Conservation (phyloP, 2,888 invertebrate species). For the Morpho helenor region DNA sequence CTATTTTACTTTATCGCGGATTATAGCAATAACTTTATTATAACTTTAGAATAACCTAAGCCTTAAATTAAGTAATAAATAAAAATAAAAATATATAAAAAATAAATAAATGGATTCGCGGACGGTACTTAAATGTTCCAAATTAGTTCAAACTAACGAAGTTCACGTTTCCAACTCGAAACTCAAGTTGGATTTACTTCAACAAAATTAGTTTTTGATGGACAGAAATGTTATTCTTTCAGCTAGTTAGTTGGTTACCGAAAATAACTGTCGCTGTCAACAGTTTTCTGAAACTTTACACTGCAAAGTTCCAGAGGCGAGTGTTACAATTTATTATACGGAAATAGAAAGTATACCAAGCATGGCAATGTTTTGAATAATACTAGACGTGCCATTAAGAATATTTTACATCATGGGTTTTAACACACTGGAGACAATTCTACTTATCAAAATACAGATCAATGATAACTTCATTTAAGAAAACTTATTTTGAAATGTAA, state of each 20-base stretch:
- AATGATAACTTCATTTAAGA: too few species aligned
- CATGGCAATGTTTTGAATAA: constrained; percentile 47
- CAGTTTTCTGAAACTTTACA: constrained; percentile 59
- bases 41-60: too few species aligned
- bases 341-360: constrained; percentile 47
- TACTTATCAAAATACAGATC: background rate
- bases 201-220: constrained; percentile 59
- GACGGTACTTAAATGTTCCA: constrained; percentile 4
- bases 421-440: constrained; percentile 1
- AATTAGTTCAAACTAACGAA: constrained; percentile 29
- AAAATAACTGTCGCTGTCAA: constrained; percentile 60
- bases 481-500: background rate
- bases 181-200: constrained; percentile 34
- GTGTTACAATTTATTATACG: constrained; percentile 45
- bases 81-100: too few species aligned
- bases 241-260: constrained; percentile 48
- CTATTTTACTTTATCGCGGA: too few species aligned
- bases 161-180: constrained; percentile 31
- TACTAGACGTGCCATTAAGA: constrained; percentile 52
- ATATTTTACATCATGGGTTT: constrained; percentile 44
- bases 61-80: too few species aligned
- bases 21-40: too few species aligned
- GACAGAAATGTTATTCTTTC: constrained; percentile 61
- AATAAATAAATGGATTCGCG: too few species aligned
- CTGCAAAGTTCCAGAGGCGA: constrained; percentile 48